These are phyloP conservation scores for Chrysodeixis includens DNA, from an alignment of 2,888 invertebrate genomes.

Conservation along the genomic window DNA sequence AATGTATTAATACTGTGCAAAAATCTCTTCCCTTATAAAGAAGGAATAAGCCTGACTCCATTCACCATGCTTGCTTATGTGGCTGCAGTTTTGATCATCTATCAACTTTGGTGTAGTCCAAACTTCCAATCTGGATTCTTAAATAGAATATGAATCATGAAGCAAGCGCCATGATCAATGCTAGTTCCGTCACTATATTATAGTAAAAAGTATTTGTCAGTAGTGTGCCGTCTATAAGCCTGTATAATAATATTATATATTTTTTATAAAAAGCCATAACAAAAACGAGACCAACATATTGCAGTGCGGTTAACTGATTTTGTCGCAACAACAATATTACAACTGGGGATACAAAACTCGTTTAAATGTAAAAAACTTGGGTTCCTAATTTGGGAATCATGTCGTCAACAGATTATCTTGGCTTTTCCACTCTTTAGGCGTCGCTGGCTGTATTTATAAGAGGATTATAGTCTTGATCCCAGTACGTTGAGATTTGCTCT, in stretches of 20 bases:
- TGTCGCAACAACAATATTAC: constrained; percentile 24
- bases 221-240: no score
- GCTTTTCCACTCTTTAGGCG: constrained; percentile 78
- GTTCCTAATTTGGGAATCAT: constrained; percentile 81
- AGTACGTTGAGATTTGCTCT: constrained; percentile 8
- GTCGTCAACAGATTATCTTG: constrained; percentile 82
- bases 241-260: not conserved
- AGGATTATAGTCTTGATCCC: constrained; percentile 73
- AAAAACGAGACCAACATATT: not conserved
- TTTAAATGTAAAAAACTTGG: constrained; percentile 75
- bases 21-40: no score
- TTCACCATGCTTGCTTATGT: no score
- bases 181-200: no score
- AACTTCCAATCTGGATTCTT: no score
- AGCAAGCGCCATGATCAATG: no score
- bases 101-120: no score
- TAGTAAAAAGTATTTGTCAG: no score
- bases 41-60: no score
- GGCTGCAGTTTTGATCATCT: no score
- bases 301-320: constrained; percentile 14
- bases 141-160: no score
- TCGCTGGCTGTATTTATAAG: constrained; percentile 71
- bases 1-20: no score
- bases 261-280: not conserved
- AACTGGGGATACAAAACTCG: constrained; percentile 56